Evolutionary conservation across 2,888 invertebrate genomes (phyloP).

Genomic region (Macrosiphum euphorbiae): DNA sequence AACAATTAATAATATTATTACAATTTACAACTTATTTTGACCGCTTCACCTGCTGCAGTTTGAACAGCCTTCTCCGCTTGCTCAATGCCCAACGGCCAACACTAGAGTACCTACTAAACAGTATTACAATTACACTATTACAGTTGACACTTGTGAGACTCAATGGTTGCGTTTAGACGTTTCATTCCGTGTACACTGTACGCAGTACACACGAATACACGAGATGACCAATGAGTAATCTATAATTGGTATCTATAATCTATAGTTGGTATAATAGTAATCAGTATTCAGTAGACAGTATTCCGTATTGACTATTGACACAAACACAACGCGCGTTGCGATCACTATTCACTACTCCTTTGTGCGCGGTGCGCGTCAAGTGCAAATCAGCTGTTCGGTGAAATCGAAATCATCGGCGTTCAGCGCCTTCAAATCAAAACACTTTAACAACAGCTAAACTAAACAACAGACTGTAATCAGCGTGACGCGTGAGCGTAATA

Average conservation of each 20-base stretch:
- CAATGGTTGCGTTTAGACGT: too few species aligned
- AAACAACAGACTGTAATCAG: conserved; percentile 6
- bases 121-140: too few species aligned
- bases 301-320: background rate
- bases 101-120: background rate
- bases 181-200: background rate
- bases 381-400: conserved; percentile 55
- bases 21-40: background rate
- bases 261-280: too few species aligned
- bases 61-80: background rate
- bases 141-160: background rate
- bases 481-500: background rate
- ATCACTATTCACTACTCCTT: conserved; percentile 30
- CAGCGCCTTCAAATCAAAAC: conserved; percentile 17
- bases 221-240: background rate
- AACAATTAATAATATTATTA: background rate
- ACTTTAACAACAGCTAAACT: background rate
- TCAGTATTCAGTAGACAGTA: background rate
- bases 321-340: background rate
- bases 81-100: background rate
- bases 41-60: background rate
- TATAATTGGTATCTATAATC: too few species aligned
- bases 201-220: background rate
- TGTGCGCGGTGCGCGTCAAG: conserved; percentile 31
- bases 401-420: conserved; percentile 35